These are phyloP conservation scores for Amniataba percoides DNA, from an alignment of 2,797 vertebrate genomes.

Conservation along the genomic window DNA sequence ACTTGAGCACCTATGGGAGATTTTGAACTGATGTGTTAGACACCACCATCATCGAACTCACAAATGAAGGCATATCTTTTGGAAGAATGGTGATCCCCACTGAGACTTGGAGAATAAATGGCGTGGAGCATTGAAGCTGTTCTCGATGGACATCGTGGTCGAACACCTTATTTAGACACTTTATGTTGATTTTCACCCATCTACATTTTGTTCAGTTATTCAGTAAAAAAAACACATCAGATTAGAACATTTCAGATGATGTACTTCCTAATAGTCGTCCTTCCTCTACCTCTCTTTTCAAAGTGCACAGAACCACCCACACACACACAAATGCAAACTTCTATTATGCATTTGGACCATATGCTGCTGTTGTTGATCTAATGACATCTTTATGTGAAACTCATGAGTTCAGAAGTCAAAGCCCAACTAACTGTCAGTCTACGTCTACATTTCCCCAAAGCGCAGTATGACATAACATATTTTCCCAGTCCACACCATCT, in stretches of 20 bases:
- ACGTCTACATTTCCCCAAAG: constrained; percentile 26
- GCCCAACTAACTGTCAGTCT: constrained; percentile 3
- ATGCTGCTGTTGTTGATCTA: constrained; percentile 46
- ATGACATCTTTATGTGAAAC: constrained; percentile 39
- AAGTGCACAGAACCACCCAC: not conserved
- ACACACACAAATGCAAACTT: not conserved
- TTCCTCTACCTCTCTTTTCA: not conserved
- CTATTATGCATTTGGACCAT: constrained; percentile 25
- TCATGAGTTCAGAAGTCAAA: constrained; percentile 21
- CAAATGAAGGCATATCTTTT: no score
- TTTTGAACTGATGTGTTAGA: no score
- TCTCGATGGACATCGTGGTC: no score
- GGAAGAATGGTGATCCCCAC: no score
- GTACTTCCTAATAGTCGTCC: no score
- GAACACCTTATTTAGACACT: no score
- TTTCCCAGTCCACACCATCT: constrained; percentile 1
- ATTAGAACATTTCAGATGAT: no score
- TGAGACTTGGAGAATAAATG: no score
- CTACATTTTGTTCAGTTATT: not conserved
- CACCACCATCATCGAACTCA: no score
- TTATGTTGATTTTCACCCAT: no score
- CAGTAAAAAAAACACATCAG: not conserved
- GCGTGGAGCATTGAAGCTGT: no score
- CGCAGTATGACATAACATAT: not conserved
- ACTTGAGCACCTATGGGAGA: no score